These are phyloP conservation scores for Saturnia pavonia DNA, from an alignment of 2,888 invertebrate species.

Conservation along the genomic window DNA sequence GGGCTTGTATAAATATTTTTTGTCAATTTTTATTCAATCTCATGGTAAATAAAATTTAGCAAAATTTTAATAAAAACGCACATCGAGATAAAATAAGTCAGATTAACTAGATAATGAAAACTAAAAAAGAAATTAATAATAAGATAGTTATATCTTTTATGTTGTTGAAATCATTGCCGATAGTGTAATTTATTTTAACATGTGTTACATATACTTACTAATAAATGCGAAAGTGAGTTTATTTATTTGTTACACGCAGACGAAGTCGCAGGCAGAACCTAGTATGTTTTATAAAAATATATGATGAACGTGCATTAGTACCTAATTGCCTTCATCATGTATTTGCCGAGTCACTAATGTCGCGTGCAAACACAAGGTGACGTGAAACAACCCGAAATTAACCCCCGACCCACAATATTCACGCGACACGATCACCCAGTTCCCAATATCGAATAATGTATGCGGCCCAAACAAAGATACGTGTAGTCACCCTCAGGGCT, in stretches of 20 bases:
- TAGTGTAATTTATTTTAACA: neutral
- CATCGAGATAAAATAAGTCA: too few species aligned
- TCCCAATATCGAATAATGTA: constrained; percentile 30
- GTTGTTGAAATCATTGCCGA: neutral
- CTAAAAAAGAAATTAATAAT: too few species aligned
- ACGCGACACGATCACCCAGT: neutral
- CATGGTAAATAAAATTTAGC: too few species aligned
- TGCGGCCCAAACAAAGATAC: constrained; percentile 51
- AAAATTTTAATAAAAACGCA: too few species aligned
- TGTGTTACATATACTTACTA: too few species aligned
- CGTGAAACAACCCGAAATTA: neutral
- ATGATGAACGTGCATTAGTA: neutral
- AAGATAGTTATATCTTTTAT: neutral
- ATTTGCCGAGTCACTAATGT: constrained; percentile 5
- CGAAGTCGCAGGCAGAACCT: too few species aligned
- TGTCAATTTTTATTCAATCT: too few species aligned
- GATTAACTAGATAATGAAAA: too few species aligned
- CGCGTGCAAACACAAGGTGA: neutral
- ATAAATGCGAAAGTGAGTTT: too few species aligned
- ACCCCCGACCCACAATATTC: neutral
- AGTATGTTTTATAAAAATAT: too few species aligned
- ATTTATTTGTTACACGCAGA: too few species aligned
- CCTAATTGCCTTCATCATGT: neutral
- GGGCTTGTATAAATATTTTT: too few species aligned
- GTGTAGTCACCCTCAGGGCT: constrained; percentile 39